Evolutionary conservation across 2,797 vertebrate species (phyloP).

Genomic region (Parotocinclus haroldoi): DNA sequence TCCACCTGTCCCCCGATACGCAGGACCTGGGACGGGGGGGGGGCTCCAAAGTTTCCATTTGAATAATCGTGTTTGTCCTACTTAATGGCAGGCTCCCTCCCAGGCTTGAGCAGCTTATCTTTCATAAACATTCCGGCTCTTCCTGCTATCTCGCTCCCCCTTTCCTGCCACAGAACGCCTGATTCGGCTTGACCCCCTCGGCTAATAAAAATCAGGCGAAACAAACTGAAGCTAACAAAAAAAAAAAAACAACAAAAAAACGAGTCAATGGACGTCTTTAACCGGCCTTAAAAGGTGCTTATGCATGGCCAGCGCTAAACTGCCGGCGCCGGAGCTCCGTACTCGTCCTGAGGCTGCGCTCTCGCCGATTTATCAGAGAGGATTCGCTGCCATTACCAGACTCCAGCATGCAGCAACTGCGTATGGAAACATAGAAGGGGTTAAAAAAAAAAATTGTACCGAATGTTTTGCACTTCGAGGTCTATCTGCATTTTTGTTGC

Average conservation of each 20-base stretch:
- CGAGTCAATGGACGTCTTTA: conserved; percentile 15
- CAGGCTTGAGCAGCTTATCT: conserved; percentile 73
- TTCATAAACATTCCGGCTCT: conserved; percentile 61
- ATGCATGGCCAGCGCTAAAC: neutral
- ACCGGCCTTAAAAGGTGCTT: conserved; percentile 5
- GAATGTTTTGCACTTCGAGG: too few relatives aligned
- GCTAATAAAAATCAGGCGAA: conserved; percentile 49
- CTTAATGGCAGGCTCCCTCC: conserved; percentile 71
- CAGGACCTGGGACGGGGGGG: too few relatives aligned
- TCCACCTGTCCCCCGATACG: conserved; percentile 51
- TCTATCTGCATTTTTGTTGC: too few relatives aligned
- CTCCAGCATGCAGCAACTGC: too few relatives aligned
- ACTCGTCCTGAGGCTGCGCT: too few relatives aligned
- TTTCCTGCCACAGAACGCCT: conserved; percentile 11
- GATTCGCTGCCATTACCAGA: too few relatives aligned
- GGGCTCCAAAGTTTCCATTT: conserved; percentile 71
- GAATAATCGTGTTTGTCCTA: conserved; percentile 78
- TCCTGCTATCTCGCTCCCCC: conserved; percentile 42
- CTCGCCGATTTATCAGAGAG: too few relatives aligned
- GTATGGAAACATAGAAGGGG: too few relatives aligned
- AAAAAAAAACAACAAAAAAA: too few relatives aligned
- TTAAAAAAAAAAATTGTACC: too few relatives aligned
- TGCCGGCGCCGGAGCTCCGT: neutral
- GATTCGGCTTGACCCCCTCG: conserved; percentile 48
- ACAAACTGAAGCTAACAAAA: conserved; percentile 30